phyloP scores from a whole-genome alignment of 2,888 invertebrate genomes.

The Chymomyza procnemis region DNA sequence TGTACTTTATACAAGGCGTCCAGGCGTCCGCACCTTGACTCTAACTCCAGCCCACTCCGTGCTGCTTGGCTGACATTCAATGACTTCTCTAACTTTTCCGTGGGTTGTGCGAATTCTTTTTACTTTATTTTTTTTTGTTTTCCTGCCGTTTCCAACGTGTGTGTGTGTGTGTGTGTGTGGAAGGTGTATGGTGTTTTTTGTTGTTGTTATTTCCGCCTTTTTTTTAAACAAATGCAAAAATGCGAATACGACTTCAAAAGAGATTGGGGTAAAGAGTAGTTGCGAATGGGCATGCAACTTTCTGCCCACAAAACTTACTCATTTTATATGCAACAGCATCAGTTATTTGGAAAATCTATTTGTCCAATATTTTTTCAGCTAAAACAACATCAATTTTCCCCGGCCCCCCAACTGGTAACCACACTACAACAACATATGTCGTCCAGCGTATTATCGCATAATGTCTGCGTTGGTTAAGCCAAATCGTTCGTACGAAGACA shows the following conservation, averaged over 20 bases:
- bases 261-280: constrained; percentile 27
- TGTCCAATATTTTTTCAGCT: constrained; percentile 36
- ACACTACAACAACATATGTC: neutral
- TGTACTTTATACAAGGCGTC: constrained; percentile 23
- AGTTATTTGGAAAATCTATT: constrained; percentile 67
- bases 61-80: constrained; percentile 71
- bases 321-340: constrained; percentile 15
- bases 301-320: neutral
- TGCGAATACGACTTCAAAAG: constrained; percentile 55
- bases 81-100: constrained; percentile 67
- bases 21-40: constrained; percentile 19
- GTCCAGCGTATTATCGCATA: no score
- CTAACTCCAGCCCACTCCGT: constrained; percentile 13
- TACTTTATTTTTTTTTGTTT: constrained; percentile 7
- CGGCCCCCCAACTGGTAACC: no score
- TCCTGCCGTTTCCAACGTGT: neutral
- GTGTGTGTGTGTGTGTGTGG: constrained; percentile 11
- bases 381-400: neutral
- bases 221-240: constrained; percentile 60
- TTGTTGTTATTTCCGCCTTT: constrained; percentile 59
- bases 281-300: neutral
- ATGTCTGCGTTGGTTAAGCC: no score
- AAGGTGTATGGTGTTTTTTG: constrained; percentile 23
- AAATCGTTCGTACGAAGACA: no score
- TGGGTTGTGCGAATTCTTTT: constrained; percentile 56